phyloP scores from a whole-genome alignment of 2,888 invertebrate genomes.

The Thalpophila matura region DNA sequence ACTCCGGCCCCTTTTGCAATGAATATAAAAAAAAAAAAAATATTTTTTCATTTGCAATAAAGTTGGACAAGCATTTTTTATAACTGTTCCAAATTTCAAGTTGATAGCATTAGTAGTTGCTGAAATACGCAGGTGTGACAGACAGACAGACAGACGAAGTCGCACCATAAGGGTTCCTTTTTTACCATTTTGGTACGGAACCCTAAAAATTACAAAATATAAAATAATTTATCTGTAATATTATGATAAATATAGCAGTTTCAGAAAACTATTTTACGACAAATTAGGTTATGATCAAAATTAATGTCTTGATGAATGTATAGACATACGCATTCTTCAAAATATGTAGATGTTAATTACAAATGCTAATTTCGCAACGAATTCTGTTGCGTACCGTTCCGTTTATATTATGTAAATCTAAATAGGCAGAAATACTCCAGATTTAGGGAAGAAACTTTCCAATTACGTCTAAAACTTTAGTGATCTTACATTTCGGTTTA shows the following conservation, averaged over 20 bases:
- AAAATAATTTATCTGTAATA: no score
- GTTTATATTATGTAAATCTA: conserved; percentile 63
- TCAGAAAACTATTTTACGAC: neutral
- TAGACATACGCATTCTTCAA: conserved; percentile 27
- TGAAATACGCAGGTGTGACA: no score
- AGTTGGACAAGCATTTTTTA: no score
- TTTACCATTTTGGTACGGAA: no score
- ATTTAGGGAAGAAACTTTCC: conserved; percentile 70
- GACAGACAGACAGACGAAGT: no score
- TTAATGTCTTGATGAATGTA: conserved; percentile 22
- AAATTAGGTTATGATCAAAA: conserved; percentile 7
- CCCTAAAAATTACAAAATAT: no score
- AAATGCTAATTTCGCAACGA: conserved; percentile 48
- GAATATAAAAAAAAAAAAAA: no score
- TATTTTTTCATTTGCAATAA: no score
- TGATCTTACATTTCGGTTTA: conserved; percentile 73
- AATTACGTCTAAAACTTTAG: conserved; percentile 74
- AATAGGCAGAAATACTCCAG: conserved; percentile 51
- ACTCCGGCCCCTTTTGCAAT: no score
- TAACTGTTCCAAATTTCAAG: no score
- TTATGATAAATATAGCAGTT: neutral
- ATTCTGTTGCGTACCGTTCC: conserved; percentile 47
- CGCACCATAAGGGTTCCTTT: no score
- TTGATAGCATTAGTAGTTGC: no score
- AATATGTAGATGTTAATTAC: conserved; percentile 58